Evolutionary conservation across 2,113 vertebrate species (phyloP).

Genomic region (Martes martes): DNA sequence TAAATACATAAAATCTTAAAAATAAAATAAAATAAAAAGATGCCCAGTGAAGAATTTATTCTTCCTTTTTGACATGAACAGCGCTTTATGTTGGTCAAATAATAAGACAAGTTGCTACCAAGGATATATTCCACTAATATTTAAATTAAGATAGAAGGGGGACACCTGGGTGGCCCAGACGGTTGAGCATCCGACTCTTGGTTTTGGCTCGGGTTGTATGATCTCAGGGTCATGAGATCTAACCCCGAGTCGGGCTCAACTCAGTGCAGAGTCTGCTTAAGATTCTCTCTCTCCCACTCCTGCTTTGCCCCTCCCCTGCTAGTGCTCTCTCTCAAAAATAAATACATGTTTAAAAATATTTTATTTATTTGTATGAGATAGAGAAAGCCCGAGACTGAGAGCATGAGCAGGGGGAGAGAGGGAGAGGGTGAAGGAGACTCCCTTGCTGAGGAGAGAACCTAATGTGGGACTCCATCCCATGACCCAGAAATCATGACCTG

Average conservation of each 20-base stretch:
- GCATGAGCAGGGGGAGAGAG: too few species aligned
- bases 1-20: too few species aligned
- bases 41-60: not conserved
- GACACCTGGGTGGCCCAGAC: not conserved
- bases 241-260: not conserved
- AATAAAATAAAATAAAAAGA: not conserved
- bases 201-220: not conserved
- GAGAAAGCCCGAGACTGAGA: too few species aligned
- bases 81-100: not conserved
- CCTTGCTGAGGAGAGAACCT: too few species aligned
- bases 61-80: not conserved
- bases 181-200: not conserved
- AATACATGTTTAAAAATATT: not conserved
- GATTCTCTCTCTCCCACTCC: not conserved
- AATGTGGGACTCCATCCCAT: too few species aligned
- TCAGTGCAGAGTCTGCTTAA: not conserved
- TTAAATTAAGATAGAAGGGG: not conserved
- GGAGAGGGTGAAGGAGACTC: too few species aligned
- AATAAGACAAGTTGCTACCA: not conserved
- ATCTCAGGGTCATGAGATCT: not conserved
- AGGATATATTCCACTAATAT: not conserved
- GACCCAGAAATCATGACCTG: too few species aligned
- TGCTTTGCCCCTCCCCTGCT: not conserved
- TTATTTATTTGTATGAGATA: too few species aligned
- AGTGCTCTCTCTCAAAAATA: not conserved